A percentile compares a stretch with the other conserved stretches of the same genome.
Conservation (phyloP, 2,797 vertebrate genomes). For the Atherinosoma microstoma region DNA sequence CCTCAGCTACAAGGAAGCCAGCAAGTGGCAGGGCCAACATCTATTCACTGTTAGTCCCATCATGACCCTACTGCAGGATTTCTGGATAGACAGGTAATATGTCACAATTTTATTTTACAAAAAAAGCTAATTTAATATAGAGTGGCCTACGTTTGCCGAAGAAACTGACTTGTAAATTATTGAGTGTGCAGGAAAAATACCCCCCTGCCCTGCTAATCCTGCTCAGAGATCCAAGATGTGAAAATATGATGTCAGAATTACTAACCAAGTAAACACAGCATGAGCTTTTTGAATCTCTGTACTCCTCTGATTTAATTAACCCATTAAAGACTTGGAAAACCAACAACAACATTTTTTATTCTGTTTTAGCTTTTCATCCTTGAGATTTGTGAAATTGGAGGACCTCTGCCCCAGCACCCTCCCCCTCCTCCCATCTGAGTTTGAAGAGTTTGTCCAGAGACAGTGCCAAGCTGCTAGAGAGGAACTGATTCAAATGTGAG, state of each 20-base stretch:
- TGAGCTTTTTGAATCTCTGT: neutral
- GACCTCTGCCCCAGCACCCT: slow-evolving; percentile 80
- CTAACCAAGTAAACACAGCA: neutral
- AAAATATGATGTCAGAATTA: neutral
- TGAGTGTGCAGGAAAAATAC: neutral
- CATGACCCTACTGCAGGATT: slow-evolving; percentile 85
- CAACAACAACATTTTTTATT: neutral
- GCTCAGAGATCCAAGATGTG: slow-evolving; percentile 8
- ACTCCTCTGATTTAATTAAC: neutral
- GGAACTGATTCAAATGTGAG: slow-evolving; percentile 84
- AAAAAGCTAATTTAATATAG: neutral
- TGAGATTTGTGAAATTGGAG: slow-evolving; percentile 87
- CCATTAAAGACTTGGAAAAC: neutral
- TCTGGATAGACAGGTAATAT: slow-evolving; percentile 90
- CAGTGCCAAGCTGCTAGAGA: slow-evolving; percentile 85
- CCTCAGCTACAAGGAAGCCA: slow-evolving; percentile 69
- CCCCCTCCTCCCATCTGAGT: slow-evolving; percentile 86
- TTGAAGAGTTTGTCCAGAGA: slow-evolving; percentile 79
- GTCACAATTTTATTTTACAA: neutral
- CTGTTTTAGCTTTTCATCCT: slow-evolving; percentile 82
- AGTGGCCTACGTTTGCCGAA: neutral
- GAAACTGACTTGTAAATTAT: slow-evolving; percentile 13
- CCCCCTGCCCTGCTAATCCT: slow-evolving; percentile 1
- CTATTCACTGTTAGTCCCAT: slow-evolving; percentile 85
- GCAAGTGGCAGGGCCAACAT: slow-evolving; percentile 84